These are phyloP conservation scores for Philereme vetulata DNA, from an alignment of 2,888 invertebrate genomes.

Conservation along the genomic window DNA sequence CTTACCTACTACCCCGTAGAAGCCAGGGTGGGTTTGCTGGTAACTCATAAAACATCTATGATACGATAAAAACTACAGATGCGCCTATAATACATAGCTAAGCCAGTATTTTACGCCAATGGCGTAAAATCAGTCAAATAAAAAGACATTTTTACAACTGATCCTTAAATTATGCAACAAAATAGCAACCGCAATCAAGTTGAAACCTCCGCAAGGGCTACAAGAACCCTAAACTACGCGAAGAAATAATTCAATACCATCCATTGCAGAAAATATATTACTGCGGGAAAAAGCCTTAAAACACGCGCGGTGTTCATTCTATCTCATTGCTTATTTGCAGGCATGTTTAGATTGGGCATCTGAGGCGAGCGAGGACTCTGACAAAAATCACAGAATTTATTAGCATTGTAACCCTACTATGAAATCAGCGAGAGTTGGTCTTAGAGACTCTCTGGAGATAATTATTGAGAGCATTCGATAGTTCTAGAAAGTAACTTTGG, in stretches of 20 bases:
- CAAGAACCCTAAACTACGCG: conserved; percentile 16
- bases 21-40: no score
- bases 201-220: conserved; percentile 19
- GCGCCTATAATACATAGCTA: no score
- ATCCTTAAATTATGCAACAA: conserved; percentile 17
- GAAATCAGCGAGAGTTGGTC: no score
- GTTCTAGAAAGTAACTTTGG: no score
- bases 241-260: conserved; percentile 23
- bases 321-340: conserved; percentile 37
- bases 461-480: no score
- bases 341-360: conserved; percentile 9
- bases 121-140: not conserved
- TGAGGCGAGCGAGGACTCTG: not conserved
- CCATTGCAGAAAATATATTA: conserved; percentile 18
- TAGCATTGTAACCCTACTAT: no score
- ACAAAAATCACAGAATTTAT: not conserved
- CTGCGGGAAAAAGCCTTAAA: conserved; percentile 36
- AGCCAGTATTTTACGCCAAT: no score
- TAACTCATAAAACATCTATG: no score
- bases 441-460: no score
- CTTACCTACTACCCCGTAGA: no score
- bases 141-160: conserved; percentile 17
- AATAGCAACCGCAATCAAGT: conserved; percentile 21
- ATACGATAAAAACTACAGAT: no score
- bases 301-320: conserved; percentile 29